Evolutionary conservation across 2,888 invertebrate genomes (phyloP), one percentile per base, ranked within the genome.

Genomic region (Nebria brevicollis): DNA sequence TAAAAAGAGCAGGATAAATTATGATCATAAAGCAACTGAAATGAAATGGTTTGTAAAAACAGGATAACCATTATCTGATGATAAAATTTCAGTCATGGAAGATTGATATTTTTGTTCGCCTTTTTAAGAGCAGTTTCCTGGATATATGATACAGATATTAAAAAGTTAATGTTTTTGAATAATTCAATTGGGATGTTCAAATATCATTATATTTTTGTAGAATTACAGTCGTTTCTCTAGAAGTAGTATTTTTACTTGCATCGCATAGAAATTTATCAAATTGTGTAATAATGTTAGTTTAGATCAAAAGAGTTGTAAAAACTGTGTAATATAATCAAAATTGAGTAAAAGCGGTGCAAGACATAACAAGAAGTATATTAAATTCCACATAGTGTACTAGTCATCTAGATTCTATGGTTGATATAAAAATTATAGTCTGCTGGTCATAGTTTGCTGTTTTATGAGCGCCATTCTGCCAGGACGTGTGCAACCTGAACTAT

Each of bases 11-110:
- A 11, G 54, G 54, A 54, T 54, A 54, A 3, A 54, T 54, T 54
- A 54, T 54, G 54, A 54, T 54, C 54, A 54, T 54, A 54, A 54
- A 54, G 54, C 54, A 54, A 54, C 54, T 54, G 54, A 54, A 54
- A 54, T 54, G 54, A 54, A 54, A 54, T 54, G 54, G 54, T 54
- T 54, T 54, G 54, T 54, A 54, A 54, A 54, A 54, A 54, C 54
- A 54, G 54, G 54, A 54, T 54, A 11, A 54, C 54, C 54, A 54
- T 54, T 54, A 54, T 54, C 54, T 54, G 54, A 13, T 11, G 54
- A 54, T 54, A 54, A 54, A 54, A 54, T 54, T 54, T 54, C 54
- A 54, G 54, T 54, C 54, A 54, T 54, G 54, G 54, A 8, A 54
- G 54, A 34, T 34, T 34, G 34, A 54, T 54, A 54, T 54, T 54